phyloP scores from a whole-genome alignment of 2,113 vertebrate species.

The Rhynchomys soricoides region DNA sequence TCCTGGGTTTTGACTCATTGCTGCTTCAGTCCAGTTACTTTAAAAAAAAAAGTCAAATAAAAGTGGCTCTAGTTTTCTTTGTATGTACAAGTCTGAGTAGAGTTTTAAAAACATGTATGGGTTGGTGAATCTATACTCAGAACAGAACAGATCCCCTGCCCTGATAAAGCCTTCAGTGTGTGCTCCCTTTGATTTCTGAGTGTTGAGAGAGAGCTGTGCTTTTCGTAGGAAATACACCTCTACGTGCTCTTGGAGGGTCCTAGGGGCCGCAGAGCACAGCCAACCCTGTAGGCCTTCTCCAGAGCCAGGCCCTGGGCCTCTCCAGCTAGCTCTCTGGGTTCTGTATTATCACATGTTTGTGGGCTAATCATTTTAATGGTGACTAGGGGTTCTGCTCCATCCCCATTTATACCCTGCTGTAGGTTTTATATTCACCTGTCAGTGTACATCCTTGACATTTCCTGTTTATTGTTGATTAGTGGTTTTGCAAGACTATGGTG shows the following conservation, averaged over 20 bases:
- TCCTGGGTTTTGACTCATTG: slow-evolving; percentile 19
- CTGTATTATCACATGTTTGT: neutral
- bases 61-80: neutral
- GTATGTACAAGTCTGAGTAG: neutral
- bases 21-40: slow-evolving; percentile 38
- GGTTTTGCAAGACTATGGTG: neutral
- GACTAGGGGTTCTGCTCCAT: neutral
- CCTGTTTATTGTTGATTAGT: neutral
- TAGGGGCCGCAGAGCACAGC: neutral
- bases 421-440: neutral
- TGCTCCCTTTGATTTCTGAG: neutral
- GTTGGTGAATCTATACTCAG: neutral
- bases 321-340: neutral
- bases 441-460: neutral
- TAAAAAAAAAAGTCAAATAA: neutral
- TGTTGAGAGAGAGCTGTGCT: neutral
- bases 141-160: neutral
- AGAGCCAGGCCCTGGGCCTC: neutral
- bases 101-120: neutral
- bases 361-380: neutral
- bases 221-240: neutral
- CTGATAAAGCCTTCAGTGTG: accelerated
- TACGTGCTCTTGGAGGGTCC: neutral
- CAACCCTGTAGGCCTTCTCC: neutral
- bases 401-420: neutral